Base-by-base conservation (phyloP, 2,888 invertebrate genomes). In the Perizoma affinitatum region DNA sequence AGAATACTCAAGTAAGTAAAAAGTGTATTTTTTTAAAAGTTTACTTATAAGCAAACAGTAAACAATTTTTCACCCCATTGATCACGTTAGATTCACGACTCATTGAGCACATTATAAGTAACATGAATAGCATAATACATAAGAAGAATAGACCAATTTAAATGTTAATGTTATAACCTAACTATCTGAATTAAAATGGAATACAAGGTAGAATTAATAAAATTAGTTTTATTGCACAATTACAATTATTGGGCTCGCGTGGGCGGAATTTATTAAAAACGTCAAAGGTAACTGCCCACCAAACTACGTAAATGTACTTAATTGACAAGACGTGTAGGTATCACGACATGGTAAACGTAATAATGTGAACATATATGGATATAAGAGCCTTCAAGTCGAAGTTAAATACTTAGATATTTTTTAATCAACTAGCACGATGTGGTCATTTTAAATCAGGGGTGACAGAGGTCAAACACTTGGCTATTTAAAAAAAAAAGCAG, bases 111-210 rank as follows among this genome's bases (percentile, higher is more conserved):
- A 56, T 61, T 59, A 44, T n/a, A 46, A 44, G 46, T 49, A 46
- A 48, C 47, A 48, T 54, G 58, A 55, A 59, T 65, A 66, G 53
- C 54, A 61, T 58, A 67, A 66, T 65, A 54, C 47, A 33, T 55
- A 44, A 51, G 36, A 61, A 56, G 49, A 53, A 62, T 59, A 58
- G 51, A 58, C 73, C 73, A 68, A 76, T 76, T 77, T 71, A 75
- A 77, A 80, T 79, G 72, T 66, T 70, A 81, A 78, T 79, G 54
- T 54, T 49, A 56, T 53, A 56, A 52, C 62, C 44, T 53, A 60
- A 58, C 65, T 51, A 60, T 52, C 61, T 65, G 58, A 67, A 67
- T 65, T 43, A 59, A 65, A 69, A 67, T 63, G 66, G 65, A 63
- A 66, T 66, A 65, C 63, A 63, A 61, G 56, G 55, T 61, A 67